Evolutionary conservation across 2,888 invertebrate genomes (phyloP), one percentile per base, ranked within the genome.

Genomic region (Cantharis nigra): DNA sequence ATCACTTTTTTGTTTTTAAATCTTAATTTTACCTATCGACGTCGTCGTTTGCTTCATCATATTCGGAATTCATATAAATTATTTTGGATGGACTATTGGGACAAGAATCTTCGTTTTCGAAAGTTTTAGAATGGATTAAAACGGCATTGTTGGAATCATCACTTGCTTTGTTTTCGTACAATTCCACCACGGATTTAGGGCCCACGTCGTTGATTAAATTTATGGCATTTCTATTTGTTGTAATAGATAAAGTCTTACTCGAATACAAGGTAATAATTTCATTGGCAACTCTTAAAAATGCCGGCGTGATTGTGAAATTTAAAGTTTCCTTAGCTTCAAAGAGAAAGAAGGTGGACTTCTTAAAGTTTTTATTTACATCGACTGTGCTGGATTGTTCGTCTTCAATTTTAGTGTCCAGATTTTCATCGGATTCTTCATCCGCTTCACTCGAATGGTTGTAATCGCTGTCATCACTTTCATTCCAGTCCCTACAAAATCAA

Each of bases 281-380:
- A 87, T 78, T 91, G 83, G 90, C 87, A 0, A 89, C 85, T 73
- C 91, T 89, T 5, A 95, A 91, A 30, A 89, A 91, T 84, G 88
- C 91, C 3, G 94, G 93, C 0, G 94, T 94, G 28, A 95, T 84
- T 0, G 94, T 94, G 2, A 95, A 83, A 82, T 94, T 92, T 3
- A 96, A 88, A 67, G 90, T 89, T 79, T 94, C 93, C 71, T 92
- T 90, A 0, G 94, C 92, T 80, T 94, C 93, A 3, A 95, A 84
- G 71, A 94, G 89, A 9, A 95, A 84, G 86, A 95, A 95, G 0
- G 92, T 92, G 69, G 95, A 93, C 69, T 87, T 88, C 69, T 85
- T 85, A 75, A 78, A 79, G 9, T 84, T 86, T 16, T 83, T 80
- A n/a, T n/a, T n/a, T 2, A 49, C 49, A 13, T 76, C 78, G n/a